Conservation (phyloP, 2,797 vertebrate genomes). For the Arremon aurantiirostris region DNA sequence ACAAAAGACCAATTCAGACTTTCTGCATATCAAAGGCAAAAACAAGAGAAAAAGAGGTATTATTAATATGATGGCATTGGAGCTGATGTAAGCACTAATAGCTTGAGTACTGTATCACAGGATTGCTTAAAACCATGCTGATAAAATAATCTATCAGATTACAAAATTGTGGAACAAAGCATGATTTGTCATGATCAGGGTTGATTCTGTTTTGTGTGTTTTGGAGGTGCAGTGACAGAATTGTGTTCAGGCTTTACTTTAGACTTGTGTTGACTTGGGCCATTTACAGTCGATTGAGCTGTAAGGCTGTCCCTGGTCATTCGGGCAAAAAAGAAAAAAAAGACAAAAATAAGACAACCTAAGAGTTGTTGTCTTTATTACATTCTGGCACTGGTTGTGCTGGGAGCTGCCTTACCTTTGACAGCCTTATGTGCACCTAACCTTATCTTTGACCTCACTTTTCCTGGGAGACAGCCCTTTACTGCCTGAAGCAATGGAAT, state of each 20-base stretch:
- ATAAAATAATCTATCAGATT: background rate
- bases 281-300: background rate
- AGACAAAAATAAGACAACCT: background rate
- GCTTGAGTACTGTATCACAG: background rate
- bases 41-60: background rate
- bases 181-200: background rate
- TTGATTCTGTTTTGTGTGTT: background rate
- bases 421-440: background rate
- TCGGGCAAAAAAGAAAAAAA: background rate
- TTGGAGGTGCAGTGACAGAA: background rate
- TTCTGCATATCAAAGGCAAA: background rate
- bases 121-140: background rate
- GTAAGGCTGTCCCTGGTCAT: background rate
- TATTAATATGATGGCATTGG: background rate
- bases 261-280: background rate
- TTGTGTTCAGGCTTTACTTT: background rate
- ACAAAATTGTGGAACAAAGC: background rate
- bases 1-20: background rate
- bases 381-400: background rate
- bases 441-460: background rate
- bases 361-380: background rate
- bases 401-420: background rate
- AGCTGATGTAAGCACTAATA: background rate
- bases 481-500: background rate
- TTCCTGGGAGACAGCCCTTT: background rate